Percentiles rank a stretch among this genome's conserved stretches.
phyloP scores from a whole-genome alignment of 2,888 invertebrate genomes.

The Imbricaverruca yamaguchii region DNA sequence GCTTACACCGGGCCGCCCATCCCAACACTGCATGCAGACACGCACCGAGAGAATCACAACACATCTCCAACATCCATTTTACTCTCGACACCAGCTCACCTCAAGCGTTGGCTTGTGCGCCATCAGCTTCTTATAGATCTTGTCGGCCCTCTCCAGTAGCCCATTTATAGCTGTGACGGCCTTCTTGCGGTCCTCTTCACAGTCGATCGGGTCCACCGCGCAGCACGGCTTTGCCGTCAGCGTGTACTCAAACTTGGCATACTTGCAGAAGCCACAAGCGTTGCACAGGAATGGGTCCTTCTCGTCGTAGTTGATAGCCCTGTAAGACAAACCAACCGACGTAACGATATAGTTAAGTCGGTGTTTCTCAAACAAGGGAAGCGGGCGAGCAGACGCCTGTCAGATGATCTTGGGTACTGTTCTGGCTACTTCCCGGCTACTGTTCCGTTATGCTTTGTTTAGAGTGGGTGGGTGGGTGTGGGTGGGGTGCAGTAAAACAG shows the following conservation, averaged over 20 bases:
- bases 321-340: not conserved
- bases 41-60: too few relatives aligned
- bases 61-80: too few relatives aligned
- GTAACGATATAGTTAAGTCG: too few relatives aligned
- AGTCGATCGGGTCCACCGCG: slow-evolving; percentile 95
- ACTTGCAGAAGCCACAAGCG: slow-evolving; percentile 98
- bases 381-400: too few relatives aligned
- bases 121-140: slow-evolving; percentile 79
- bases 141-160: slow-evolving; percentile 84
- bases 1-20: too few relatives aligned
- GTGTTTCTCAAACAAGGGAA: too few relatives aligned
- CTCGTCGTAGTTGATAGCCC: slow-evolving; percentile 97
- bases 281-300: slow-evolving; percentile 98
- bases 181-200: slow-evolving; percentile 92
- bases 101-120: slow-evolving; percentile 85
- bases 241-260: slow-evolving; percentile 96
- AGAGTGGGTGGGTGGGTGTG: too few relatives aligned
- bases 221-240: slow-evolving; percentile 84
- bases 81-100: slow-evolving; percentile 40
- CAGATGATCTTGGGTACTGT: too few relatives aligned
- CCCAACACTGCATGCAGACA: too few relatives aligned
- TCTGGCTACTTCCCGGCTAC: too few relatives aligned
- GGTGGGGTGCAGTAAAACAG: too few relatives aligned
- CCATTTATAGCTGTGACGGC: slow-evolving; percentile 85
- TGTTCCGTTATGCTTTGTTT: too few relatives aligned